These are phyloP conservation scores for Lophotis ruficrista DNA, from an alignment of 2,113 vertebrate species.

Conservation along the genomic window DNA sequence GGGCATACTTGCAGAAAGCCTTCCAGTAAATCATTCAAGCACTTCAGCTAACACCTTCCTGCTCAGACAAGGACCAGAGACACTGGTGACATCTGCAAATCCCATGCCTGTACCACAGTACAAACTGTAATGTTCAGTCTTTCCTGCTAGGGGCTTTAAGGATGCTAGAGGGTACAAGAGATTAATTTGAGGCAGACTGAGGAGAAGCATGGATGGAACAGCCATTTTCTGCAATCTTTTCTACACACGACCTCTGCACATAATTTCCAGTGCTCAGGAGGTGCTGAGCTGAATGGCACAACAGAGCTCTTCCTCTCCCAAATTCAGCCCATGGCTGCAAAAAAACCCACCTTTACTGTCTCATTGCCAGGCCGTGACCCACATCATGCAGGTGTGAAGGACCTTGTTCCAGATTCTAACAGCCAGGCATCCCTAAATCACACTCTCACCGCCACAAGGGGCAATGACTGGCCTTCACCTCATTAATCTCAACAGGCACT, in stretches of 20 bases:
- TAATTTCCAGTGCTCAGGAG: background rate
- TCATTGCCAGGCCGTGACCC: background rate
- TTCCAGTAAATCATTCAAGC: background rate
- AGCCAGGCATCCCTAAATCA: background rate
- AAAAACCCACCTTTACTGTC: background rate
- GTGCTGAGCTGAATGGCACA: background rate
- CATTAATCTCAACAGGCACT: background rate
- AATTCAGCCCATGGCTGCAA: background rate
- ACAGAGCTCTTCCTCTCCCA: background rate
- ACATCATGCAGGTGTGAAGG: fast-evolving
- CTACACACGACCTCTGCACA: background rate
- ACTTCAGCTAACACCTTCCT: background rate
- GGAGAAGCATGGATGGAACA: background rate
- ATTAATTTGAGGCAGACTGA: background rate
- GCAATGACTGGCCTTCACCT: background rate
- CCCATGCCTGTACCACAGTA: background rate
- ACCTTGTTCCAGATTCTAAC: background rate
- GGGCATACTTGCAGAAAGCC: background rate
- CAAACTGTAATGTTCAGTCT: background rate
- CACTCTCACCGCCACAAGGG: background rate
- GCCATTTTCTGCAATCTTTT: background rate
- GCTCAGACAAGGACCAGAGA: background rate
- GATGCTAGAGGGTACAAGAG: background rate
- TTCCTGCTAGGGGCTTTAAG: background rate
- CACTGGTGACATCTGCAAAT: background rate